Base-by-base conservation (phyloP, 2,113 vertebrate species). In the Andinoacara biseriatus region DNA sequence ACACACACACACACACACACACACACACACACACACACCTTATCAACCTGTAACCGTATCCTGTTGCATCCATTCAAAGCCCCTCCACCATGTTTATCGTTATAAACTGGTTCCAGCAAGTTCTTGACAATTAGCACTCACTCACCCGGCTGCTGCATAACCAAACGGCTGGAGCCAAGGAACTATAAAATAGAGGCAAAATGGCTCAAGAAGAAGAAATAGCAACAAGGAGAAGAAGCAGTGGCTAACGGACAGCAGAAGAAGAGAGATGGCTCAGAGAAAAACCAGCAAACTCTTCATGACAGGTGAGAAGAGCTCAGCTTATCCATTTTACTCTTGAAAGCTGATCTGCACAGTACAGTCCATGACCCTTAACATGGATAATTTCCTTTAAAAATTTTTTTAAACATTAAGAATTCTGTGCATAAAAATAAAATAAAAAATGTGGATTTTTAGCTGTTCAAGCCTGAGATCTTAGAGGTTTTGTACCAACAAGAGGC, bases 31-130 rank as follows among this genome's bases (percentile, higher is more conserved):
- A 7, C 52, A 0, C 18, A 67, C 58, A 2, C 4, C 14, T 69
- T 69, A 69, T 69, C 40, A 69, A 29, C 43, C 9, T 13, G 24
- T 29, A n/a, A 22, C 20, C 46, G 5, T 46, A 40, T 56, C 75
- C 87, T 88, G 67, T 56, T 91, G 84, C 86, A 90, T 92, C 62
- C 80, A 92, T 90, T 88, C 90, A 93, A 46, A 72, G 24, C 80
- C 58, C 61, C 58, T 57, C 43, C 8, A 61, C 77, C 63, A 93
- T 93, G 92, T 93, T 94, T 94, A 92, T 94, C 92, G 93, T 94
- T 91, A 92, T 14, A 38, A 88, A 80, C 84, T 65, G 65, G 82
- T 74, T 60, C 9, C 13, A 33, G 49, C 76, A 57, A 58, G 82
- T 62, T 83, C 79, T 58, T 59, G 80, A 56, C 52, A 88, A 88